These are phyloP conservation scores for Ferrisia virgata DNA, from an alignment of 2,888 invertebrate genomes.

Conservation along the genomic window DNA sequence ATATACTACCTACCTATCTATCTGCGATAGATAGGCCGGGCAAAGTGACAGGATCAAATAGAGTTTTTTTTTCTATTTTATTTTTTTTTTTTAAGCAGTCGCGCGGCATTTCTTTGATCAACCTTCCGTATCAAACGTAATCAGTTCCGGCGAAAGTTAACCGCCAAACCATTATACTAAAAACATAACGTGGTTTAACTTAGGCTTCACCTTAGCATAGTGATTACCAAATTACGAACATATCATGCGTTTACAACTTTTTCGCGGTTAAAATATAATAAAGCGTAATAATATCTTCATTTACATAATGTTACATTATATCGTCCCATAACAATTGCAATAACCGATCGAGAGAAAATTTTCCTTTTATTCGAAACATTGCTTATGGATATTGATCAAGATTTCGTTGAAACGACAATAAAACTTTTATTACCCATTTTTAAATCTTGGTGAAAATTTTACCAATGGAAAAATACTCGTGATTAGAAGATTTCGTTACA, in stretches of 20 bases:
- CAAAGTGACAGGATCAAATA: neutral
- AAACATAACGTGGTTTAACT: conserved; percentile 34
- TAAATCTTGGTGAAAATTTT: neutral
- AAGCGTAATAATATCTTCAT: conserved; percentile 23
- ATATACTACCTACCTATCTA: too few species aligned
- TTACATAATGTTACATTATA: conserved; percentile 20
- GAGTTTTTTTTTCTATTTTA: neutral
- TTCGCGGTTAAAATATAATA: conserved; percentile 27
- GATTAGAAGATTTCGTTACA: neutral
- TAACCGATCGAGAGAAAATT: neutral
- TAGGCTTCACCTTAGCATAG: conserved; percentile 23
- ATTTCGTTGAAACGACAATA: neutral
- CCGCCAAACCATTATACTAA: conserved; percentile 5
- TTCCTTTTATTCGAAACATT: neutral
- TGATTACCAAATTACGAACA: conserved; percentile 39
- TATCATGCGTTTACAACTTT: conserved; percentile 29
- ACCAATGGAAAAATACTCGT: neutral
- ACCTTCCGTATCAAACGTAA: conserved; percentile 43
- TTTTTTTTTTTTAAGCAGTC: neutral
- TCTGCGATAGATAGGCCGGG: too few species aligned
- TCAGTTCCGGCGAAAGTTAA: conserved; percentile 41
- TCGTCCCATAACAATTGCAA: neutral
- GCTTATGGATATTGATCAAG: neutral
- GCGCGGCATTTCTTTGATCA: conserved; percentile 40
- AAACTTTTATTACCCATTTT: neutral